Percentiles rank a stretch among this genome's conserved stretches.
Evolutionary conservation across 2,888 invertebrate species (phyloP).

Genomic region (Drosophila atripex): DNA sequence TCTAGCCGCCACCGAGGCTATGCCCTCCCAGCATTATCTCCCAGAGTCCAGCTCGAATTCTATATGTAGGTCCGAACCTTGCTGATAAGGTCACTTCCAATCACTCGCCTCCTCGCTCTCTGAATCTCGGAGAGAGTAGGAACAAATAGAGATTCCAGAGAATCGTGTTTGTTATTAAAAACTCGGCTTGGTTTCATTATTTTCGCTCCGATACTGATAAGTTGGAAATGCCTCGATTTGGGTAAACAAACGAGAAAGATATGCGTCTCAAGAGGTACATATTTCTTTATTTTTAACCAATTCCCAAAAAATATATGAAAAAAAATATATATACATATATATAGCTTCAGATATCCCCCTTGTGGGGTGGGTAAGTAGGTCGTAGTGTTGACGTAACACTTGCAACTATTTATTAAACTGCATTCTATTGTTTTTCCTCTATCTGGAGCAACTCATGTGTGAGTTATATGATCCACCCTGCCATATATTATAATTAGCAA

Average conservation of each 20-base stretch:
- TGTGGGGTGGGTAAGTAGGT: neutral
- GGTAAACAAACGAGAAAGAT: constrained; percentile 45
- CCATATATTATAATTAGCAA: constrained; percentile 42
- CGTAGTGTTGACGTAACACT: constrained; percentile 37
- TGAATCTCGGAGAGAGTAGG: neutral
- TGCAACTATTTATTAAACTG: constrained; percentile 33
- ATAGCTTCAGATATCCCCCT: neutral
- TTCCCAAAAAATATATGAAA: constrained; percentile 24
- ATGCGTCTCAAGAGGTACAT: constrained; percentile 24
- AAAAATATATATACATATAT: too few relatives aligned
- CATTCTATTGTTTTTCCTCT: constrained; percentile 34
- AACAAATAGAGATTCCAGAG: constrained; percentile 14
- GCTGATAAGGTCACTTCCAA: constrained; percentile 60
- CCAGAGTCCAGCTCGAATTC: constrained; percentile 53
- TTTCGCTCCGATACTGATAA: constrained; percentile 12
- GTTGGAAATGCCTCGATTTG: constrained; percentile 7
- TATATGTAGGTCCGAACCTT: constrained; percentile 70
- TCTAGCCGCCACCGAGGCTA: constrained; percentile 48
- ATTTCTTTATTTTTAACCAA: constrained; percentile 12
- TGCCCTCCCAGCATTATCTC: constrained; percentile 61
- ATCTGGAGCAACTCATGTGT: constrained; percentile 24
- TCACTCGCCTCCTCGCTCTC: constrained; percentile 10
- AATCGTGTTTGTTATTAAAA: constrained; percentile 46
- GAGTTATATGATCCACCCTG: constrained; percentile 46
- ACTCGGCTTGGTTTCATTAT: constrained; percentile 19